Evolutionary conservation across 2,797 vertebrate genomes (phyloP).

Genomic region (Phaenicophaeus curvirostris): DNA sequence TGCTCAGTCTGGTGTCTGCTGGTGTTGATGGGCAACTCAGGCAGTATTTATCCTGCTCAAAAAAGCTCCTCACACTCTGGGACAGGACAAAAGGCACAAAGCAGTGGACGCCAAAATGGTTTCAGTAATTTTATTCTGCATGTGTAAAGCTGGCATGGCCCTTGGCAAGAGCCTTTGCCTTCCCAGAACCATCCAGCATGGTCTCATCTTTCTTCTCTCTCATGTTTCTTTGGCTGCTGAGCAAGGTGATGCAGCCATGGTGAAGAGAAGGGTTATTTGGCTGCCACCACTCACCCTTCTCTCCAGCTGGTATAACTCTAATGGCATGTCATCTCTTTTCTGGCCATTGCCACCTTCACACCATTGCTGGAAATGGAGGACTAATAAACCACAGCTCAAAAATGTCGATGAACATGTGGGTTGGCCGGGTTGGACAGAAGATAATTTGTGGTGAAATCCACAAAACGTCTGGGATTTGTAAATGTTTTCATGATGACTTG

Average conservation of each 20-base stretch:
- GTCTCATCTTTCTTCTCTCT: not conserved
- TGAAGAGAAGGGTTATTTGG: not conserved
- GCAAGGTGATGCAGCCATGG: not conserved
- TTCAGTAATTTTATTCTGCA: not conserved
- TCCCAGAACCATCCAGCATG: not conserved
- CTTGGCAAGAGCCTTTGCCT: not conserved
- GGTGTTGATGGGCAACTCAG: not conserved
- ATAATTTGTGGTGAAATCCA: slow-evolving; percentile 63
- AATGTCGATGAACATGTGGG: not conserved
- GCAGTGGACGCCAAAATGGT: not conserved
- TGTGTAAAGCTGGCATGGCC: not conserved
- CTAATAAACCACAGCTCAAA: slow-evolving; percentile 21
- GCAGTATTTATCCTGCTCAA: not conserved
- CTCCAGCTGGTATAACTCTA: not conserved
- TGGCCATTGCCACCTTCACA: not conserved
- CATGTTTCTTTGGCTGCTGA: not conserved
- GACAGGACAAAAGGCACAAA: not conserved
- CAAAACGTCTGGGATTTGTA: slow-evolving; percentile 63
- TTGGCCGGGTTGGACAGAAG: slow-evolving; percentile 18
- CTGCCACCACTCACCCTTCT: not conserved
- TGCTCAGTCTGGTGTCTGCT: not conserved
- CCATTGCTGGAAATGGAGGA: not conserved
- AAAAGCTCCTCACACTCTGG: not conserved
- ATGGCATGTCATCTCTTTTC: not conserved
- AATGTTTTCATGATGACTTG: slow-evolving; percentile 60